Conservation (phyloP, 2,797 vertebrate genomes). For the Acomys russatus region DNA sequence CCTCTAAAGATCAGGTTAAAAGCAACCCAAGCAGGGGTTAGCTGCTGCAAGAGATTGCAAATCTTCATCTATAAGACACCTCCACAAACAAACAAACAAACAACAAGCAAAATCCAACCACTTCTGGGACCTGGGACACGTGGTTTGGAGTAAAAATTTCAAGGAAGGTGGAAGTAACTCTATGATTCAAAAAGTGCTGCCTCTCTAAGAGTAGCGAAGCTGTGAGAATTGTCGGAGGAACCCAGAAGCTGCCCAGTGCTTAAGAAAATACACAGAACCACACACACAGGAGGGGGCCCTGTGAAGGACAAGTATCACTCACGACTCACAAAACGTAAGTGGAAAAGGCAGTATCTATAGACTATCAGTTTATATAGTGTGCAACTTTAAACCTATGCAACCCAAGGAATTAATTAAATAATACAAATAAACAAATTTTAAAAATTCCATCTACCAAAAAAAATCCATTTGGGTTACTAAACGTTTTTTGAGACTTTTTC, state of each 20-base stretch:
- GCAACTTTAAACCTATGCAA: slow-evolving; percentile 9
- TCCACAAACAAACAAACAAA: neutral
- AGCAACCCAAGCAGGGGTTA: neutral
- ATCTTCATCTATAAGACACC: neutral
- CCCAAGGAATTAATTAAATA: neutral
- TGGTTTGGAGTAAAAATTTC: neutral
- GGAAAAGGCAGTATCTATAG: neutral
- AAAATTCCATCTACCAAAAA: neutral
- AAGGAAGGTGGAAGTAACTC: slow-evolving; percentile 3
- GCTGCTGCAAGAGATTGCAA: neutral
- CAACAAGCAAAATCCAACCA: neutral
- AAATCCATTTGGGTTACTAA: neutral
- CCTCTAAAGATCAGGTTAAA: neutral
- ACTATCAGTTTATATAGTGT: slow-evolving; percentile 6
- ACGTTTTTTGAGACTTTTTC: neutral
- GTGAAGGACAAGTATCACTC: neutral
- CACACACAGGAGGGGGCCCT: neutral
- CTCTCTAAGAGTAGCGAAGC: neutral
- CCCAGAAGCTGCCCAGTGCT: neutral
- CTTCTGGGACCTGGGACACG: neutral
- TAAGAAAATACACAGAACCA: neutral
- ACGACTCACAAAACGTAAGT: neutral
- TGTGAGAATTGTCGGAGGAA: neutral
- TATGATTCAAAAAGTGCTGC: neutral
- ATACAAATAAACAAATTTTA: slow-evolving; percentile 2